Percentiles rank a stretch among this genome's conserved stretches.
Conservation (phyloP, 2,888 invertebrate species). For the Agonopterix subpropinquella region DNA sequence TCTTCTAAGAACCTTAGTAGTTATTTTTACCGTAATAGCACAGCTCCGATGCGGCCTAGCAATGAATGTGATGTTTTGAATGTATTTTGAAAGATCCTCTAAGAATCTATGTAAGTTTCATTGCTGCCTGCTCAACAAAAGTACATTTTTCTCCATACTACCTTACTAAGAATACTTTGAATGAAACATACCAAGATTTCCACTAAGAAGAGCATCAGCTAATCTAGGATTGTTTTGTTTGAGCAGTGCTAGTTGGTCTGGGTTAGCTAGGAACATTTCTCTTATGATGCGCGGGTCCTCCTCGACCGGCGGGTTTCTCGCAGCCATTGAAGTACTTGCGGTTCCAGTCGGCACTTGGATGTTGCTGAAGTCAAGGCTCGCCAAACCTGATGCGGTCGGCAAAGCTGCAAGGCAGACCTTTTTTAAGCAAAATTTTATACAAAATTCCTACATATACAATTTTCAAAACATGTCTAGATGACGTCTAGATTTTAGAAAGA, state of each 20-base stretch:
- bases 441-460: not conserved
- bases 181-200: slow-evolving; percentile 80
- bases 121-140: no score
- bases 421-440: slow-evolving; percentile 3
- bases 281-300: slow-evolving; percentile 90
- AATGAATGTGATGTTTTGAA: no score
- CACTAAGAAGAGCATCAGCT: slow-evolving; percentile 92
- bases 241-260: slow-evolving; percentile 91
- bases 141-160: no score
- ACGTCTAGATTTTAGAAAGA: no score
- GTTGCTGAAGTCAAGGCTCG: slow-evolving; percentile 87
- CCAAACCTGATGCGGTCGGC: slow-evolving; percentile 56
- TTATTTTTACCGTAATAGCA: no score
- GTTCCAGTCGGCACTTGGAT: slow-evolving; percentile 88
- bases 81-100: no score
- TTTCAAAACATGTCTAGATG: not conserved
- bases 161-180: no score
- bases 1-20: no score
- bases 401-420: slow-evolving; percentile 34
- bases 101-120: no score
- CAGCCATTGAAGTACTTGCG: slow-evolving; percentile 51
- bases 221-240: slow-evolving; percentile 95
- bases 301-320: slow-evolving; percentile 68
- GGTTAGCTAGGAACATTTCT: slow-evolving; percentile 91
- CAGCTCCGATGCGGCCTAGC: no score